Base-by-base conservation (phyloP, 2,113 vertebrate species). In the Hemiscyllium ocellatum region DNA sequence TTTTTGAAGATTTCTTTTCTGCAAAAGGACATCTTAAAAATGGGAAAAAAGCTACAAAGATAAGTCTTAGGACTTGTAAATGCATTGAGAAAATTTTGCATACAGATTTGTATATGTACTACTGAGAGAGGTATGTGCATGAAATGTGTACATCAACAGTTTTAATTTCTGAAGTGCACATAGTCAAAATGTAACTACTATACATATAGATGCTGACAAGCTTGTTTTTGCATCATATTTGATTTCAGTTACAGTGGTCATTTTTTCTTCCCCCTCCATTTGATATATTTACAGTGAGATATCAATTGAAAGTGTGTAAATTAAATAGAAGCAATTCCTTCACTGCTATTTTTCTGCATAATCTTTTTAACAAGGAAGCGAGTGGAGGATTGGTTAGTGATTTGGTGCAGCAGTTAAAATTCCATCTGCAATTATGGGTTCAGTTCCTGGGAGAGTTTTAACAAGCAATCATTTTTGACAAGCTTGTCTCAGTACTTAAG, bases 381-480 rank as follows among this genome's bases (percentile, higher is more conserved):
- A 37, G n/a, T 93, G 61, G 61, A 37, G 56, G n/a, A 42, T 68
- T 93, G 61, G 89, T 37, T 33, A n/a, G 89, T 93, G 29, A 66
- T 37, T 19, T 33, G 52, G 87, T 91, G 87, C 87, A 91, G 56
- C 33, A 65, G 52, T 91, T 65, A 91, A 91, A 91, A 91, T 89
- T 26, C 86, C 50, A 89, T 89, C 22, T 91, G 29, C 10, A 56
- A 91, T n/a, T 65, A n/a, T 65, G n/a, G 29, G 87, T 91, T 61
- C 29, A 91, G 56, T n/a, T 65, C 56, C 56, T 61, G 52, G 87
- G 12, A 91, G 56, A 91, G 87, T 26, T 90, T 90, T 90, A 90
- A 90, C 87, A 89, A 56, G 26, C 86, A 33, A 61, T 90, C 87
- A 90, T 65, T 91, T 90, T 91, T 91, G 87, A 91, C 87, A 91